Evolutionary conservation across 1,140 invertebrate species (phyloP).

Genomic region (Dendrolimus kikuchii): DNA sequence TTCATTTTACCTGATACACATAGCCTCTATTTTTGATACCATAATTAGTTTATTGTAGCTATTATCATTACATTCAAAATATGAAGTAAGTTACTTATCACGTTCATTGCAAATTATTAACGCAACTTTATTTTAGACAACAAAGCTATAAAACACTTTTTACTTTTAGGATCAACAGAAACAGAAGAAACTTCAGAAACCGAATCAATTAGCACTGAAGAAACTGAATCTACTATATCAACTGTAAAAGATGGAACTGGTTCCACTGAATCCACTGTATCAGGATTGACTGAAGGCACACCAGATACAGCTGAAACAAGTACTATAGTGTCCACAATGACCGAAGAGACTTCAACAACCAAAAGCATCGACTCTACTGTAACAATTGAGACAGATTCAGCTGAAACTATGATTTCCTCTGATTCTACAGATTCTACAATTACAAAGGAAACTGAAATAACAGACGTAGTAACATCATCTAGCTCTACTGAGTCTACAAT

Average conservation of each 20-base stretch:
- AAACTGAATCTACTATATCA: slow-evolving; percentile 17
- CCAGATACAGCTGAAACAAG: slow-evolving; percentile 4
- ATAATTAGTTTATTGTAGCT: too few species aligned
- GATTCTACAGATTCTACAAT: slow-evolving; percentile 18
- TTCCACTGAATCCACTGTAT: slow-evolving; percentile 8
- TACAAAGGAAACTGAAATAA: slow-evolving; percentile 5
- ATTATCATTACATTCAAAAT: too few species aligned
- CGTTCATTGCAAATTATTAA: too few species aligned
- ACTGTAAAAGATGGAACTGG: slow-evolving; percentile 14
- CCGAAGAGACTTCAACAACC: slow-evolving; percentile 8
- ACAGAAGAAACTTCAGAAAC: slow-evolving; percentile 8
- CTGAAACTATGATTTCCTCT: too few species aligned
- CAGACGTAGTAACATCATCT: slow-evolving; percentile 8
- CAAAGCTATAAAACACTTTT: too few species aligned
- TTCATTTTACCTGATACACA: too few species aligned
- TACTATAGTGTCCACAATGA: slow-evolving; percentile 14
- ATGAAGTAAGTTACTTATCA: too few species aligned
- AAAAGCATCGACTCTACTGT: slow-evolving; percentile 7
- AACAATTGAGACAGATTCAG: slow-evolving; percentile 2
- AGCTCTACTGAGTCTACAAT: slow-evolving; percentile 15
- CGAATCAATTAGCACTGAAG: slow-evolving; percentile 12
- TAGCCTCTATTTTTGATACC: too few species aligned
- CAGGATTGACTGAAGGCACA: slow-evolving; percentile 2
- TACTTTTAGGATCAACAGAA: slow-evolving; percentile 1
- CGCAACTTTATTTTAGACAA: too few species aligned